These are phyloP conservation scores for Balaeniceps rex DNA, from an alignment of 2,113 vertebrate species.

Conservation along the genomic window DNA sequence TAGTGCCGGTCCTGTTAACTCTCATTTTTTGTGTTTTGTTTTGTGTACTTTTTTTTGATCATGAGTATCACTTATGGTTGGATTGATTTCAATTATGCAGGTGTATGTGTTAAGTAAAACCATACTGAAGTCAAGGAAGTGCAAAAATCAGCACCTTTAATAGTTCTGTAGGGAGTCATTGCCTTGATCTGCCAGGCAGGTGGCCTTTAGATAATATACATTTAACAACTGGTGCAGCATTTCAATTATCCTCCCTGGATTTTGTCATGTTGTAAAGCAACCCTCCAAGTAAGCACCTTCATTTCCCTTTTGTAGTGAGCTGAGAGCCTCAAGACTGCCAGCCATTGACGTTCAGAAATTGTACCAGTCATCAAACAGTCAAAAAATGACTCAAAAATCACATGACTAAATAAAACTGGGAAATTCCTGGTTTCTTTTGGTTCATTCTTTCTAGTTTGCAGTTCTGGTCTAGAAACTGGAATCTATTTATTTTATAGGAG, in stretches of 20 bases:
- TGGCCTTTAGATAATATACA: conserved; percentile 14
- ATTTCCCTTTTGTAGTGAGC: background rate
- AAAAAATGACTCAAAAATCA: background rate
- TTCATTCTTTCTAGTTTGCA: background rate
- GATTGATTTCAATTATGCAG: conserved; percentile 54
- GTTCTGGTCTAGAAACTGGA: background rate
- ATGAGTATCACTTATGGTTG: conserved; percentile 6
- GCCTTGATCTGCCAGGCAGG: conserved; percentile 47
- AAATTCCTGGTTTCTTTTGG: background rate
- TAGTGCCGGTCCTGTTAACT: conserved; percentile 16
- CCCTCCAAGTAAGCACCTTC: background rate
- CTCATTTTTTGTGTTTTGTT: conserved; percentile 27
- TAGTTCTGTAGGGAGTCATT: background rate
- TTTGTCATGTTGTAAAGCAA: conserved; percentile 10
- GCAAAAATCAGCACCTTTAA: conserved; percentile 42
- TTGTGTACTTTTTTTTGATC: background rate
- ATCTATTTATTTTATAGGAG: conserved; percentile 18
- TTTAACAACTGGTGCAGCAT: conserved; percentile 31
- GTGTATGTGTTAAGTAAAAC: conserved; percentile 52
- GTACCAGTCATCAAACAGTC: background rate
- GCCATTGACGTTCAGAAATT: background rate
- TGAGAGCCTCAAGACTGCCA: background rate
- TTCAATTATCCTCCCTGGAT: background rate
- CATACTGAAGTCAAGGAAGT: conserved; percentile 49
- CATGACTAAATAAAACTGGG: background rate